Conservation (phyloP, 2,797 vertebrate genomes). For the Neomorphus geoffroyi region DNA sequence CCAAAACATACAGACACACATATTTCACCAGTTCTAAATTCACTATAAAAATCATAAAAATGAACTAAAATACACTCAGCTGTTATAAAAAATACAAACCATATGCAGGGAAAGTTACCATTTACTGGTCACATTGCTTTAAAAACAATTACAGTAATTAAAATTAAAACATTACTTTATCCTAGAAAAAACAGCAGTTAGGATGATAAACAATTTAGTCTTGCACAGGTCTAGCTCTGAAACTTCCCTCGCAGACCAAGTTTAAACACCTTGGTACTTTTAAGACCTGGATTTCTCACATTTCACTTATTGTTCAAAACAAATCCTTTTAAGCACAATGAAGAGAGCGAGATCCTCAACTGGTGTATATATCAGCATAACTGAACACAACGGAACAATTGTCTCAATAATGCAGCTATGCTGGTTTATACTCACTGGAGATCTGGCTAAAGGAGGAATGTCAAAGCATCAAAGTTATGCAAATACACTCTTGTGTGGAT, state of each 20-base stretch:
- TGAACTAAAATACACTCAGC: background rate
- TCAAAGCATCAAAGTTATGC: background rate
- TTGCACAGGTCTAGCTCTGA: constrained; percentile 1
- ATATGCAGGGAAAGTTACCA: background rate
- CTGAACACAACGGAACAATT: background rate
- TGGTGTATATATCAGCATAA: background rate
- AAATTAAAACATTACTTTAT: background rate
- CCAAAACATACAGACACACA: background rate
- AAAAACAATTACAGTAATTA: background rate
- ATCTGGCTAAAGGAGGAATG: background rate
- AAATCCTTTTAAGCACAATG: constrained; percentile 68
- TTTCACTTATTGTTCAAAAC: constrained; percentile 53
- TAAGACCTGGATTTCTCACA: constrained; percentile 30
- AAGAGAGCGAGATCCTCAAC: background rate
- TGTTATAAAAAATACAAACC: background rate
- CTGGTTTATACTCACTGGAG: background rate
- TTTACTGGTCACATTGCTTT: background rate
- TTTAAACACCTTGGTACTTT: constrained; percentile 66
- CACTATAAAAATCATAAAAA: background rate
- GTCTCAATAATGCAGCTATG: background rate
- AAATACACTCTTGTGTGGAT: background rate
- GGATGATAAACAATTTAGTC: constrained; percentile 60
- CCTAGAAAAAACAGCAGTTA: background rate
- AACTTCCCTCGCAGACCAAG: background rate
- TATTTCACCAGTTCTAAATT: background rate